phyloP scores from a whole-genome alignment of 2,797 vertebrate genomes.

The Aldrovandia affinis region DNA sequence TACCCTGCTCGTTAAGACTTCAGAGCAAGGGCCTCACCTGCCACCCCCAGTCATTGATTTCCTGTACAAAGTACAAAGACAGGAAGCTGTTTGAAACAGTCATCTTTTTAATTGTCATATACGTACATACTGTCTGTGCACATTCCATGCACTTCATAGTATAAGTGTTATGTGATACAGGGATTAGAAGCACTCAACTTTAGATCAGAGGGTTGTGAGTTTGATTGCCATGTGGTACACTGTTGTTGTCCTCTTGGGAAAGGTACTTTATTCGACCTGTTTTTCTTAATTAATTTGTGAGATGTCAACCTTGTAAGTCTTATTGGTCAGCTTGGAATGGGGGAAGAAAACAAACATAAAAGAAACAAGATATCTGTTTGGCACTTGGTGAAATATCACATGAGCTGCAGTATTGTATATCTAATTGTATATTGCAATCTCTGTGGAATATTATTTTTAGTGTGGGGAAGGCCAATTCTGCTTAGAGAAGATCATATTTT shows the following conservation, averaged over 20 bases:
- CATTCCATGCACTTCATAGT: slow-evolving; percentile 51
- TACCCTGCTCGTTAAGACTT: slow-evolving; percentile 39
- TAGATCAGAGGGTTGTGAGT: not conserved
- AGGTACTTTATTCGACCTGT: not conserved
- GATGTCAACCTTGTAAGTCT: not conserved
- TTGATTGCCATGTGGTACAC: not conserved
- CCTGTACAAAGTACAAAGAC: slow-evolving; percentile 65
- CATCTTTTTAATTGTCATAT: slow-evolving; percentile 61
- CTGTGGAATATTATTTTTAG: not conserved
- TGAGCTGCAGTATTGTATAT: not conserved
- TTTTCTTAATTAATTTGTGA: not conserved
- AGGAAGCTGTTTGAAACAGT: slow-evolving; percentile 53
- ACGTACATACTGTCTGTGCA: slow-evolving; percentile 43
- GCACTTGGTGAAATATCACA: not conserved
- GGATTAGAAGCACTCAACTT: slow-evolving; percentile 21
- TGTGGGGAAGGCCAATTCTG: not conserved
- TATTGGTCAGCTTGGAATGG: not conserved
- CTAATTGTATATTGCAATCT: not conserved
- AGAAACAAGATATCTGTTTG: slow-evolving; percentile 9
- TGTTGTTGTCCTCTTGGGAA: not conserved
- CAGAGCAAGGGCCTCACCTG: slow-evolving; percentile 51
- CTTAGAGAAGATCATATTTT: not conserved
- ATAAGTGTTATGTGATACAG: slow-evolving; percentile 63
- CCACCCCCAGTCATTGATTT: slow-evolving; percentile 56
- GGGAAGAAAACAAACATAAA: not conserved